Base-by-base conservation (phyloP, 2,888 invertebrate species). In the Crocallis elinguaria region DNA sequence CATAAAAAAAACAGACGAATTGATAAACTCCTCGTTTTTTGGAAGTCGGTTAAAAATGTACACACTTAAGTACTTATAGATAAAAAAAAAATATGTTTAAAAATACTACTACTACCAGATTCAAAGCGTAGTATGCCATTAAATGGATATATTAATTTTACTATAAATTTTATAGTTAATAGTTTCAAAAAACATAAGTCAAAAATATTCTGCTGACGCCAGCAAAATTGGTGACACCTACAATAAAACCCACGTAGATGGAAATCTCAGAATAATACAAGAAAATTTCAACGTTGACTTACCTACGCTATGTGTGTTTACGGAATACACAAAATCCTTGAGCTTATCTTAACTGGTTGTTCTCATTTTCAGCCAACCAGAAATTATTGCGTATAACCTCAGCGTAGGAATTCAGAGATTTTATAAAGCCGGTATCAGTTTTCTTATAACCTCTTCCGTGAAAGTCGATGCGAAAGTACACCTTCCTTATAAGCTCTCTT, bases 281-380 rank as follows among this genome's bases (percentile, higher is more conserved):
- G 30, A 30, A 41, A 17, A 41, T 21, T 17, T 39, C 16, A 17
- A 30, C 7, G 13, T 32, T 7, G 27, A 7, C 30, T 11, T 17
- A 14, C 35, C 35, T 17, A 23, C 16, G 29, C 29, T 11, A 30
- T 13, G n/a, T 30, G 11, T 27, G 41, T 30, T 38, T 32, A 35
- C 17, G 36, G 13, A 48, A 43, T 36, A 41, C 13, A 14, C 41
- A 25, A 43, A 53, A 48, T 48, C 21, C 38, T 14, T 27, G 38
- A 21, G 48, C 43, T 53, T 53, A 53, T 53, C 53, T 53, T 43
- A 53, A 53, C 37, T 36, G 38, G 33, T 36, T 48, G 23, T 43
- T 48, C 53, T 38, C 42, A 48, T 43, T 48, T 38, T 33, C 53
- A 53, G 27, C 48, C 53, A 48, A 53, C 19, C 48, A 53, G 53